A percentile compares a stretch with the other conserved stretches of the same genome.
Conservation (phyloP, 2,113 vertebrate species). For the Saccopteryx bilineata region DNA sequence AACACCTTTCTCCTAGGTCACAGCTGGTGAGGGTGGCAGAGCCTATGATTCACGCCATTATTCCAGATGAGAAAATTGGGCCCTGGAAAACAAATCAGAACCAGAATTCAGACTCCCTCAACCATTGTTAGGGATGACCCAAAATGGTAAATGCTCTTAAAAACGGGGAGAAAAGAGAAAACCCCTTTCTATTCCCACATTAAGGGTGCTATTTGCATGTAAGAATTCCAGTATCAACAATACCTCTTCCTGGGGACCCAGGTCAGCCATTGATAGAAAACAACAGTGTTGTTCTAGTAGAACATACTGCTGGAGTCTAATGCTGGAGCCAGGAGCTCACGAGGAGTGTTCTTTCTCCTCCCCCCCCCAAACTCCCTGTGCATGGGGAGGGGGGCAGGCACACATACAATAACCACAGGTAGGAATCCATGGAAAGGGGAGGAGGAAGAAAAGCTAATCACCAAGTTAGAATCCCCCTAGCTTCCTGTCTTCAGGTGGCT, state of each 20-base stretch:
- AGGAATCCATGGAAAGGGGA: background rate
- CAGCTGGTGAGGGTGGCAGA: background rate
- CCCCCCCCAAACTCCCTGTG: background rate
- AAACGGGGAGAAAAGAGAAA: background rate
- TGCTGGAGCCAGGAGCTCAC: background rate
- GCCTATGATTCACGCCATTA: background rate
- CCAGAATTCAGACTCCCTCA: background rate
- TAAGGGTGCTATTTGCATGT: background rate
- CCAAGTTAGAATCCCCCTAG: background rate
- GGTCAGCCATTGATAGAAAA: background rate
- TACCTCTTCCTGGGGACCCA: background rate
- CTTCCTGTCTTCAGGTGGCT: background rate
- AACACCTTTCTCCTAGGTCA: background rate
- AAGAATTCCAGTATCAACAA: background rate
- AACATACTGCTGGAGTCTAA: background rate
- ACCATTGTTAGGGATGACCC: background rate
- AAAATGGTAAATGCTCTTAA: background rate
- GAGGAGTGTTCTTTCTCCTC: background rate
- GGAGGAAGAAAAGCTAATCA: background rate
- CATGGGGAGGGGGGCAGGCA: accelerated
- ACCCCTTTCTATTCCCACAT: accelerated
- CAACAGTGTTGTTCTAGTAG: background rate
- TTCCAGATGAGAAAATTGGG: background rate
- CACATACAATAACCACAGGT: background rate
- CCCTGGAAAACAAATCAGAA: background rate